phyloP scores from a whole-genome alignment of 1,140 invertebrate species.

The Bombus sibiricus region DNA sequence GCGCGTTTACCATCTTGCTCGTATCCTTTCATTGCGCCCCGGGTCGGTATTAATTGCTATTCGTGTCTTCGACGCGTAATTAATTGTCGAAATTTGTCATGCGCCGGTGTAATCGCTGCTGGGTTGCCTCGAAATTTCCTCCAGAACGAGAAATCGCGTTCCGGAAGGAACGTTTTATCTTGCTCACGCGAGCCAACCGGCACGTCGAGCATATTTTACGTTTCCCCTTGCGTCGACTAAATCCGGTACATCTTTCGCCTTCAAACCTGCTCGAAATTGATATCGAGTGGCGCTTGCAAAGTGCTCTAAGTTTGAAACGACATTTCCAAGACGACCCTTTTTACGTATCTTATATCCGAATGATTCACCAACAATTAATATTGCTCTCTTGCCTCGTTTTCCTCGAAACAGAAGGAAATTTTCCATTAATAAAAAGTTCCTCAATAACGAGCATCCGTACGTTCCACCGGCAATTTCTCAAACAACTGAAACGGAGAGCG shows the following conservation, averaged over 20 bases:
- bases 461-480: neutral
- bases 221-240: neutral
- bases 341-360: too few species aligned
- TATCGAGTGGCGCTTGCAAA: neutral
- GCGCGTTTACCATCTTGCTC: conserved; percentile 53
- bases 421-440: too few species aligned
- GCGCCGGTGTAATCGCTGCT: conserved; percentile 28
- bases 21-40: conserved; percentile 59
- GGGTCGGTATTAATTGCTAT: conserved; percentile 65
- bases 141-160: neutral
- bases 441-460: too few species aligned
- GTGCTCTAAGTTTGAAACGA: neutral
- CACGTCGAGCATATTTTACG: neutral
- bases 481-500: neutral
- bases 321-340: too few species aligned
- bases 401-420: too few species aligned
- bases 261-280: neutral
- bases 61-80: conserved; percentile 67
- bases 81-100: conserved; percentile 63
- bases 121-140: conserved; percentile 37
- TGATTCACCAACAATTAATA: too few species aligned
- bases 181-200: conserved; percentile 19
- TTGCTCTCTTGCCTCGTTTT: too few species aligned
- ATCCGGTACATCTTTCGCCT: neutral
- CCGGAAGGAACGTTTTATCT: conserved; percentile 42